Percentiles rank a stretch among this genome's conserved stretches.
These are phyloP conservation scores for Rhinolophus sinicus DNA, from an alignment of 2,113 vertebrate genomes.

Conservation along the genomic window DNA sequence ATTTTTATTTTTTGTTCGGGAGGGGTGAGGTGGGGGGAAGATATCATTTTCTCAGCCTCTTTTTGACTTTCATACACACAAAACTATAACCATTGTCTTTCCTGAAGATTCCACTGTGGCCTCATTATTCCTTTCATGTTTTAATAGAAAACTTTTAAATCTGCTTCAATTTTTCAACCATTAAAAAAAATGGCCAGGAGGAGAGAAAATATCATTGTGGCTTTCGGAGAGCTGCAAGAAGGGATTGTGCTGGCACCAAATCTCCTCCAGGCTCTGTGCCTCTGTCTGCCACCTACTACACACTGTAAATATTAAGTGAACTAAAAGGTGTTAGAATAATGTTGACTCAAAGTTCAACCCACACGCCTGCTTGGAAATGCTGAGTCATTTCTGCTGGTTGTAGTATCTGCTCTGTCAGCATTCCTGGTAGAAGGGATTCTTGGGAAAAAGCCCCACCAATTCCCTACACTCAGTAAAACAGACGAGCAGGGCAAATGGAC, in stretches of 20 bases:
- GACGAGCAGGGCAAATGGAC: background rate
- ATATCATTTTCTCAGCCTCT: background rate
- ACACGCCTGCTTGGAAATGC: background rate
- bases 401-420: background rate
- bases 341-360: constrained; percentile 66
- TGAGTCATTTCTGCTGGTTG: background rate
- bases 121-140: background rate
- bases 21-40: fast-evolving
- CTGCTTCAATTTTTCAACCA: background rate
- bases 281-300: background rate
- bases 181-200: background rate
- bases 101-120: background rate
- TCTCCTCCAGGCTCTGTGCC: constrained; percentile 14
- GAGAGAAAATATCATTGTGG: constrained; percentile 69
- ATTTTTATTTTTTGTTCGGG: background rate
- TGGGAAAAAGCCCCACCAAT: background rate
- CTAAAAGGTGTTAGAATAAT: constrained; percentile 59
- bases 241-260: background rate
- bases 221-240: constrained; percentile 70
- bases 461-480: background rate
- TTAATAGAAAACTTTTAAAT: constrained; percentile 29
- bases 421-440: background rate
- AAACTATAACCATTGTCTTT: background rate
- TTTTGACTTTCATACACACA: background rate
- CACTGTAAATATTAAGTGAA: constrained; percentile 40